Conservation (phyloP, 2,797 vertebrate species). For the Pempheris klunzingeri region DNA sequence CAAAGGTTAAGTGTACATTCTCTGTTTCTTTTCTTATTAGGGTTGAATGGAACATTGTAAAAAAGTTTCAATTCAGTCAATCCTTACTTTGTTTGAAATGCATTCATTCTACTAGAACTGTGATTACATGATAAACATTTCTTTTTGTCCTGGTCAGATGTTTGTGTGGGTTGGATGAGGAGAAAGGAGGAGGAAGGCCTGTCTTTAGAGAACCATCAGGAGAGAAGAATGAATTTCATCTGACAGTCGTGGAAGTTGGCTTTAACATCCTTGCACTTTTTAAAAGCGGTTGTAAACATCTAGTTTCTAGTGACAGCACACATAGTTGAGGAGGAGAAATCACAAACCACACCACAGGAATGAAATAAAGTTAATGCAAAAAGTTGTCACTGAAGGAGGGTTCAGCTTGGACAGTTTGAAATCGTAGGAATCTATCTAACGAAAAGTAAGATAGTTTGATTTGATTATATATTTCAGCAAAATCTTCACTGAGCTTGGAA, state of each 20-base stretch:
- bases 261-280: slow-evolving; percentile 36
- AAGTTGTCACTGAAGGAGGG: slow-evolving; percentile 6
- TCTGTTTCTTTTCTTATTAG: neutral
- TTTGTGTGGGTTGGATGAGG: neutral
- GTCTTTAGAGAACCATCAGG: slow-evolving; percentile 6
- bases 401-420: slow-evolving; percentile 9
- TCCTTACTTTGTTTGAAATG: neutral
- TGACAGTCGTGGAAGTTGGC: slow-evolving; percentile 28
- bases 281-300: slow-evolving; percentile 17
- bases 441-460: neutral
- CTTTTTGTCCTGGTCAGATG: neutral
- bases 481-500: neutral
- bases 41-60: neutral
- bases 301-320: slow-evolving; percentile 14
- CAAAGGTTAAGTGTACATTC: neutral
- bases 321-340: neutral
- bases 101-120: neutral
- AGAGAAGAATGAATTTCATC: slow-evolving; percentile 15
- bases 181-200: slow-evolving; percentile 4
- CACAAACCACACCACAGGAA: neutral
- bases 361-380: slow-evolving; percentile 14
- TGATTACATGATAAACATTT: neutral
- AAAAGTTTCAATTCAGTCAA: neutral
- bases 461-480: slow-evolving; percentile 16
- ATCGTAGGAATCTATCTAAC: slow-evolving; percentile 5